Evolutionary conservation across 2,797 vertebrate species (phyloP).

Genomic region (Eidolon dupreanum): DNA sequence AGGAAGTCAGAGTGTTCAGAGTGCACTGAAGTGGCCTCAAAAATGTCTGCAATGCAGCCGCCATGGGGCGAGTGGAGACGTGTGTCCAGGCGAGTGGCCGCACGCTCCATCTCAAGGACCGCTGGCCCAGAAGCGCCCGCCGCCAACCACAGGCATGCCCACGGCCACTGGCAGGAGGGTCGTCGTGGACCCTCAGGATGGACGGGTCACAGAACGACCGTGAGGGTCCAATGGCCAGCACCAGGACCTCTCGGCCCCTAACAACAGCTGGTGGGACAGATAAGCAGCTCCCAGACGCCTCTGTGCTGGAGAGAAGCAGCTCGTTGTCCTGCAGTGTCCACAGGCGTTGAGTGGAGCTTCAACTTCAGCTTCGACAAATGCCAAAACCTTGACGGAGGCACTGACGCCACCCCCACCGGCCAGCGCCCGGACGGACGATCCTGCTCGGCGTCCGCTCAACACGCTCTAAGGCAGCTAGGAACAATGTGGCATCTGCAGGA

Average conservation of each 20-base stretch:
- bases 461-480: neutral
- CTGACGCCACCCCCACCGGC: neutral
- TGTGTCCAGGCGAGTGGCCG: accelerated
- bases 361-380: neutral
- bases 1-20: neutral
- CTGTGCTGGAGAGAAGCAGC: neutral
- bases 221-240: neutral
- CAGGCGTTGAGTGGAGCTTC: accelerated
- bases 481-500: neutral
- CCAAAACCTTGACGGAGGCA: neutral
- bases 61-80: neutral
- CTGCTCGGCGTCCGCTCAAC: neutral
- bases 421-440: accelerated
- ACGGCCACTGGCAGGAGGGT: neutral
- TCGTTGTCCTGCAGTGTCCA: neutral
- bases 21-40: neutral
- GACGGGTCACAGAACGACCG: neutral
- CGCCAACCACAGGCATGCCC: neutral
- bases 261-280: accelerated
- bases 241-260: neutral
- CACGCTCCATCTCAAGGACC: accelerated
- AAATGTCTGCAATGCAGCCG: neutral
- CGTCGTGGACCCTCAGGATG: neutral
- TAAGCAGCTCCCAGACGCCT: neutral
- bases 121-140: neutral